Conservation (phyloP, 2,797 vertebrate species). For the Valencia hispanica region DNA sequence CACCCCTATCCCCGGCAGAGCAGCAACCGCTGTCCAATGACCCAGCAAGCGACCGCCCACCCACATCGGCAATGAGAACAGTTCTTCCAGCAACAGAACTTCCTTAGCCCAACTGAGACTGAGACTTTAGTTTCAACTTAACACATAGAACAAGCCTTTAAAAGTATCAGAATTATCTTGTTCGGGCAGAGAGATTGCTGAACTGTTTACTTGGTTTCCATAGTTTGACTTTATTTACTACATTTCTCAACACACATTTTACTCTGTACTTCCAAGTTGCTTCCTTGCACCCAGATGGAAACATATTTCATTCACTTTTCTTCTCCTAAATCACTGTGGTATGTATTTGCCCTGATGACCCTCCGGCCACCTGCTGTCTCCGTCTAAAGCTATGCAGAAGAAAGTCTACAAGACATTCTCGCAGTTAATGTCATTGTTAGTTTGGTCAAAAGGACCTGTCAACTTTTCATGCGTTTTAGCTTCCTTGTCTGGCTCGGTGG, state of each 20-base stretch:
- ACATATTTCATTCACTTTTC: neutral
- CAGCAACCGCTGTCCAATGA: too few relatives aligned
- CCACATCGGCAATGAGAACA: too few relatives aligned
- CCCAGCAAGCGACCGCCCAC: too few relatives aligned
- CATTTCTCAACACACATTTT: neutral
- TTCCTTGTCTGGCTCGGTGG: slow-evolving; percentile 54
- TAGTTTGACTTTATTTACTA: neutral
- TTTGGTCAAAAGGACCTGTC: slow-evolving; percentile 41
- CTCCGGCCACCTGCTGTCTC: slow-evolving; percentile 33
- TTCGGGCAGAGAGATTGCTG: neutral
- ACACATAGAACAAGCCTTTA: neutral
- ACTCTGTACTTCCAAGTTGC: neutral
- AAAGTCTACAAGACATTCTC: slow-evolving; percentile 8
- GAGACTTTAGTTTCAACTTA: neutral
- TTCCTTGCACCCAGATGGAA: neutral
- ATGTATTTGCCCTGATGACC: slow-evolving; percentile 40
- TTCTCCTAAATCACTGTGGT: neutral
- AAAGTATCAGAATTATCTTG: neutral
- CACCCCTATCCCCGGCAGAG: too few relatives aligned
- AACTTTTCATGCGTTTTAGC: slow-evolving; percentile 44
- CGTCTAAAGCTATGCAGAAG: neutral
- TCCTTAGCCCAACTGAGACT: neutral
- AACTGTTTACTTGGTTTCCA: neutral
- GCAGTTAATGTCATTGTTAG: slow-evolving; percentile 55
- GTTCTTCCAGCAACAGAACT: neutral